Evolutionary conservation across 2,888 invertebrate genomes (phyloP).

Genomic region (Uropetala carovei): DNA sequence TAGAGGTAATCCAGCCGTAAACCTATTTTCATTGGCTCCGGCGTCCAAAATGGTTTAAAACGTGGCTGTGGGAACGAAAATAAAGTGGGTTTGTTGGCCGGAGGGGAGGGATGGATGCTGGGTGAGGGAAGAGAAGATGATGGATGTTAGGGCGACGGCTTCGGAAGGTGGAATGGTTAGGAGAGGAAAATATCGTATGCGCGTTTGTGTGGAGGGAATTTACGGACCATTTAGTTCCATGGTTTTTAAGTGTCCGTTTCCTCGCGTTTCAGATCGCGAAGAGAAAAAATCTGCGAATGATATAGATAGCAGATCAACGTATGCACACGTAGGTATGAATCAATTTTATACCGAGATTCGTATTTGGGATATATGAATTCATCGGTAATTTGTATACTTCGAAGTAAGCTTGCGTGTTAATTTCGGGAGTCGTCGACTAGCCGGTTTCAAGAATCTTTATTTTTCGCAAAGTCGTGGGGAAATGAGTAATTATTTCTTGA

Average conservation of each 20-base stretch:
- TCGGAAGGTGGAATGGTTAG: neutral
- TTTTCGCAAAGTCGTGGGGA: too few species aligned
- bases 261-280: neutral
- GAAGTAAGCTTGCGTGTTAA: too few species aligned
- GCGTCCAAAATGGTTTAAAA: slow-evolving; percentile 9
- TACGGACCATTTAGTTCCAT: neutral
- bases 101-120: neutral
- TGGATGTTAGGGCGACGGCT: neutral
- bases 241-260: neutral
- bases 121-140: neutral
- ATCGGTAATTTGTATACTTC: too few species aligned
- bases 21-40: slow-evolving; percentile 23
- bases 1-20: slow-evolving; percentile 21
- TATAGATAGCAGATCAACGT: too few species aligned
- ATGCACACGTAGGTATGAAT: too few species aligned
- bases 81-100: neutral
- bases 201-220: neutral
- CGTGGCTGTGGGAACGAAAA: neutral
- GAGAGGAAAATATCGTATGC: neutral
- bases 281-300: too few species aligned
- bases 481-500: too few species aligned
- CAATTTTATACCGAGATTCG: too few species aligned
- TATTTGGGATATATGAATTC: too few species aligned
- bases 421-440: too few species aligned
- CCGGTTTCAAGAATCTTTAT: too few species aligned